Conservation (phyloP, 2,888 invertebrate species). For the Athrips mouffetella region DNA sequence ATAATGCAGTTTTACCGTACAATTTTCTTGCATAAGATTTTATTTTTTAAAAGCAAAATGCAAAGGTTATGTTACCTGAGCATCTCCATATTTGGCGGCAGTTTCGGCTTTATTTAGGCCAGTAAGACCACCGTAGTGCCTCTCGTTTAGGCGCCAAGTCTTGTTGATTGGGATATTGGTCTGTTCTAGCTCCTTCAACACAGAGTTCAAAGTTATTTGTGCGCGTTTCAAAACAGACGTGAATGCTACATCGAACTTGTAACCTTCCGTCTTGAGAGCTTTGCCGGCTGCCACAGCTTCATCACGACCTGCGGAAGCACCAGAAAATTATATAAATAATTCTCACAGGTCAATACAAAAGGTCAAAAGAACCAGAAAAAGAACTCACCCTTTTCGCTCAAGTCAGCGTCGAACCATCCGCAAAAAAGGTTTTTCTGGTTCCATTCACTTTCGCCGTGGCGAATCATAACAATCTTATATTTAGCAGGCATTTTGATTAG, state of each 20-base stretch:
- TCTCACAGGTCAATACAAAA: constrained; percentile 1
- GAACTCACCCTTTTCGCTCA: constrained; percentile 81
- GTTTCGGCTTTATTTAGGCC: constrained; percentile 92
- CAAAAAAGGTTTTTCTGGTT: constrained; percentile 85
- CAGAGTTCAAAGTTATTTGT: constrained; percentile 83
- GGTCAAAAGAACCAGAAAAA: constrained; percentile 9
- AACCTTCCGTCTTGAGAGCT: constrained; percentile 83
- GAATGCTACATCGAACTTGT: constrained; percentile 87
- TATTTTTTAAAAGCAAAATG: no score
- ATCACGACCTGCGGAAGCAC: constrained; percentile 70
- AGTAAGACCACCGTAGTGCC: constrained; percentile 92
- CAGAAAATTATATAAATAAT: neutral
- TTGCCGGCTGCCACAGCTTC: constrained; percentile 86
- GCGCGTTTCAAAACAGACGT: constrained; percentile 89
- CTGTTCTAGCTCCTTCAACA: constrained; percentile 83
- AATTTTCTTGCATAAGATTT: neutral
- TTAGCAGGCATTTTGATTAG: constrained; percentile 57
- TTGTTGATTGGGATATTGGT: constrained; percentile 82
- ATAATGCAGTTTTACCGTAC: no score
- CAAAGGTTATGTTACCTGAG: constrained; percentile 81
- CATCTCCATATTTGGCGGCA: constrained; percentile 90
- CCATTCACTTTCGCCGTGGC: constrained; percentile 88
- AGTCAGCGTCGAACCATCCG: constrained; percentile 85
- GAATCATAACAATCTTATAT: constrained; percentile 84
- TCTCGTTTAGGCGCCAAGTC: constrained; percentile 91